phyloP scores from a whole-genome alignment of 2,797 vertebrate species.

The Gadopsis bispinosus region DNA sequence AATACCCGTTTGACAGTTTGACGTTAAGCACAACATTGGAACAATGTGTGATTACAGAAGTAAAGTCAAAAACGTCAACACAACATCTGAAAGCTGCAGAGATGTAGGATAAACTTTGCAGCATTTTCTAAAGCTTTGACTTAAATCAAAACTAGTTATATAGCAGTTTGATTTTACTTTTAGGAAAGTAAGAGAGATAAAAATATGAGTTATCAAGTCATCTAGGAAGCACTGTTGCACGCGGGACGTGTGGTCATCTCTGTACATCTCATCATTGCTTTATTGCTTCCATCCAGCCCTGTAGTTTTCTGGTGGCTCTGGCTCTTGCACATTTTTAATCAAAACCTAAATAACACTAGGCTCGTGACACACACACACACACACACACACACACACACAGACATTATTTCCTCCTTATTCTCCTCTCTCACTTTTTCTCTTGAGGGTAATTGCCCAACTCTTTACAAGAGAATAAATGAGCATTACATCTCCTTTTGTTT shows the following conservation, averaged over 20 bases:
- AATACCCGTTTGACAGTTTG: constrained; percentile 4
- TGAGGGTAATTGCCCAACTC: constrained; percentile 60
- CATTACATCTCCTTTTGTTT: constrained; percentile 62
- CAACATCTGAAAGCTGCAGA: neutral
- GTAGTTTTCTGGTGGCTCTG: constrained; percentile 41
- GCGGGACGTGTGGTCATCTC: neutral
- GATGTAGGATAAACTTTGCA: neutral
- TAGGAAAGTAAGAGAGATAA: constrained; percentile 3
- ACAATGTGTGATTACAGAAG: neutral
- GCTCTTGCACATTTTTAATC: constrained; percentile 60
- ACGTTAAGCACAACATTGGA: neutral
- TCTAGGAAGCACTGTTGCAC: neutral
- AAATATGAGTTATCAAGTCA: constrained; percentile 18
- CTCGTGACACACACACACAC: constrained; percentile 3
- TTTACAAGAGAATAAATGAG: constrained; percentile 70
- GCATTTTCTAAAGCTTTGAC: neutral
- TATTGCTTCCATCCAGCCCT: constrained; percentile 33
- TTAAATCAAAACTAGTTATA: neutral
- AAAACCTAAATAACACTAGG: constrained; percentile 55
- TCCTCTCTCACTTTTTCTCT: constrained; percentile 44
- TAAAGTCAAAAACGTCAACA: constrained; percentile 2
- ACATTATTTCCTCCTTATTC: constrained; percentile 9
- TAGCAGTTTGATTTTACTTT: neutral
- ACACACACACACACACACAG: constrained; percentile 7
- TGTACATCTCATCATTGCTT: constrained; percentile 42